Evolutionary conservation across 2,888 invertebrate species (phyloP).

Genomic region (Chesias legatella): DNA sequence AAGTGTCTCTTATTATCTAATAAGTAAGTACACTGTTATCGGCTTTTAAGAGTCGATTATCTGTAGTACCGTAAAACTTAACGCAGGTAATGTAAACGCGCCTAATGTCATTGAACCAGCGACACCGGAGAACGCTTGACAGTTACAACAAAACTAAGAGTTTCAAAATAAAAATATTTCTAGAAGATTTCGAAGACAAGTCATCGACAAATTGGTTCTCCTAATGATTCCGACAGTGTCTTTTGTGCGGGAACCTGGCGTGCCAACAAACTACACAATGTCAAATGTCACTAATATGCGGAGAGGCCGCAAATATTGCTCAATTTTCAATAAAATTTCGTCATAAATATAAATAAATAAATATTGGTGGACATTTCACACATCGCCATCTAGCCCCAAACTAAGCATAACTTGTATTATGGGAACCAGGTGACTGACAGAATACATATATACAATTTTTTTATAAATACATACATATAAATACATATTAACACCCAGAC

Average conservation of each 20-base stretch:
- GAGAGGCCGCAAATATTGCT: constrained; percentile 11
- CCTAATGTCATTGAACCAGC: constrained; percentile 11
- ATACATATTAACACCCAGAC: too few species aligned
- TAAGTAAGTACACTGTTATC: constrained; percentile 11
- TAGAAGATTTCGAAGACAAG: constrained; percentile 10
- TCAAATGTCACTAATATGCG: constrained; percentile 1
- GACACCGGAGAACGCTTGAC: background rate
- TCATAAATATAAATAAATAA: constrained; percentile 4
- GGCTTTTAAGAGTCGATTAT: constrained; percentile 16
- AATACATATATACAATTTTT: too few species aligned
- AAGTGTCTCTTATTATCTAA: constrained; percentile 6
- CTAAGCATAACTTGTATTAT: too few species aligned
- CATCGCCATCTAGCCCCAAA: too few species aligned
- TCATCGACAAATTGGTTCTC: constrained; percentile 26
- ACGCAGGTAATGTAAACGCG: constrained; percentile 1
- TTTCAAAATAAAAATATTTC: constrained; percentile 5
- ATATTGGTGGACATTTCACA: too few species aligned
- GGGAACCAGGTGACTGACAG: too few species aligned
- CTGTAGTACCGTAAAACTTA: constrained; percentile 15
- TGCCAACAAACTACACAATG: constrained; percentile 20
- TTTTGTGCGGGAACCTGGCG: constrained; percentile 24
- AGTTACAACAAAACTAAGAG: background rate
- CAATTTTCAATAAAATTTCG: constrained; percentile 8
- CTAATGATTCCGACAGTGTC: constrained; percentile 19
- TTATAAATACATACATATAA: too few species aligned